Base-by-base conservation (phyloP, 2,888 invertebrate genomes). In the Nemotelus nigrinus region DNA sequence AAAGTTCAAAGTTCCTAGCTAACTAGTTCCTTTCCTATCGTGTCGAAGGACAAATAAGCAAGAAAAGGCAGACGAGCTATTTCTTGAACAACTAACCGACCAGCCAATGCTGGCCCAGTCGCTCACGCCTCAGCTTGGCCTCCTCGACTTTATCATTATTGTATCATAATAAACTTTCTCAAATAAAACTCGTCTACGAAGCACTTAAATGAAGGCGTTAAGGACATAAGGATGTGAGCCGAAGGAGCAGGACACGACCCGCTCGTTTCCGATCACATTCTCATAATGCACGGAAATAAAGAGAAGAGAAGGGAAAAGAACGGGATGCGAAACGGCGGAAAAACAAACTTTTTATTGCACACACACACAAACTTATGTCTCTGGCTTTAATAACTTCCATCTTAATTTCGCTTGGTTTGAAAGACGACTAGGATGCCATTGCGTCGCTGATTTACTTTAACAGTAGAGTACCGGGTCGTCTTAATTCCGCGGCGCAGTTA, bases 111-210 rank as follows among this genome's bases (percentile, higher is more conserved):
- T n/a, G 63, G 57, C 10, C 57, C 10, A 25, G 25, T 10, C 65
- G 4, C 44, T 45, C 41, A 50, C 53, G n/a, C 7, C 7, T n/a
- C 68, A 50, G 25, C 39, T 25, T 50, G 68, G 8, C 44, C 53
- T 5, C 50, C 55, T 55, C 55, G 55, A 70, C 70, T 70, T 70
- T 55, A 70, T 70, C 70, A 70, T 70, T 55, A 70, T 70, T 55
- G 70, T 70, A 55, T 70, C 70, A 70, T 70, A 70, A 70, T 70
- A 70, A 70, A 53, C 53, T 70, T 70, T 70, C 55, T 70, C 70
- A 70, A 70, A 70, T 70, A 70, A 70, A 70, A 70, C 70, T 70
- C 70, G 39, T 70, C 55, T 10, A 41, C 41, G 41, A n/a, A 53
- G 50, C 53, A 70, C 70, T 70, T 55, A 70, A 70, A 70, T 70